These are phyloP conservation scores for Andrena hattorfiana DNA, from an alignment of 2,888 invertebrate genomes.

Conservation along the genomic window DNA sequence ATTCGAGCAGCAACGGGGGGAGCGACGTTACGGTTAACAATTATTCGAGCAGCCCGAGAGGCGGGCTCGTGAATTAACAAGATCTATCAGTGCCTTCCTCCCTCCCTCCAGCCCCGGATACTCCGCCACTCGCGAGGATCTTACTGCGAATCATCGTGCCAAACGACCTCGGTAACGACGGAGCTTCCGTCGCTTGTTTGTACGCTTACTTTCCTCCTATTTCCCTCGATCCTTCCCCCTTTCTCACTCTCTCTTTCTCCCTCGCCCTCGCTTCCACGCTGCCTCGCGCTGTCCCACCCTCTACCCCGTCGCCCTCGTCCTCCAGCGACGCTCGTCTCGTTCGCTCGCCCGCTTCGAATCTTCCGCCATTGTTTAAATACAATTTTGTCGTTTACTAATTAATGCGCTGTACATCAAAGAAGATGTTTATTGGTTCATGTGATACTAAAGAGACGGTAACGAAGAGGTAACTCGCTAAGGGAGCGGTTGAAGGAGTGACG, in stretches of 20 bases:
- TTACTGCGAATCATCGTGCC: slow-evolving; percentile 73
- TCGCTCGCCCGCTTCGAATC: slow-evolving; percentile 66
- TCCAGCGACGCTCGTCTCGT: slow-evolving; percentile 34
- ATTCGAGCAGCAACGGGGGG: slow-evolving; percentile 73
- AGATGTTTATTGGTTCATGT: slow-evolving; percentile 86
- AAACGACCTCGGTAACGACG: slow-evolving; percentile 75
- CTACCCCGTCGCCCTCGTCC: slow-evolving; percentile 19
- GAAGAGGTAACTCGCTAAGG: slow-evolving; percentile 84
- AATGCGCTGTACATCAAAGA: slow-evolving; percentile 87
- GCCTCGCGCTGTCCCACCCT: slow-evolving; percentile 30
- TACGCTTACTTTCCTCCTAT: slow-evolving; percentile 77
- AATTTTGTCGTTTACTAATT: slow-evolving; percentile 88
- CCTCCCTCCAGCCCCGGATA: slow-evolving; percentile 40
- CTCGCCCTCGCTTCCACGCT: not conserved
- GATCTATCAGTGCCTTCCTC: slow-evolving; percentile 75
- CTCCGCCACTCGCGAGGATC: slow-evolving; percentile 61
- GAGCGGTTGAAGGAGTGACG: slow-evolving; percentile 81
- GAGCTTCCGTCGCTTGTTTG: slow-evolving; percentile 78
- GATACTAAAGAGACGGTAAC: slow-evolving; percentile 86
- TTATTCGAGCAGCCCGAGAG: slow-evolving; percentile 77
- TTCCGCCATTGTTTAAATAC: slow-evolving; percentile 87
- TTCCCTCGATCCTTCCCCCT: slow-evolving; percentile 32
- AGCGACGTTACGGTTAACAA: slow-evolving; percentile 76
- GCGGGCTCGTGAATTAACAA: slow-evolving; percentile 79
- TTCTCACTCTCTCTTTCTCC: slow-evolving; percentile 12